Evolutionary conservation across 2,113 vertebrate species (phyloP).

Genomic region (Microcebus tavaratra): DNA sequence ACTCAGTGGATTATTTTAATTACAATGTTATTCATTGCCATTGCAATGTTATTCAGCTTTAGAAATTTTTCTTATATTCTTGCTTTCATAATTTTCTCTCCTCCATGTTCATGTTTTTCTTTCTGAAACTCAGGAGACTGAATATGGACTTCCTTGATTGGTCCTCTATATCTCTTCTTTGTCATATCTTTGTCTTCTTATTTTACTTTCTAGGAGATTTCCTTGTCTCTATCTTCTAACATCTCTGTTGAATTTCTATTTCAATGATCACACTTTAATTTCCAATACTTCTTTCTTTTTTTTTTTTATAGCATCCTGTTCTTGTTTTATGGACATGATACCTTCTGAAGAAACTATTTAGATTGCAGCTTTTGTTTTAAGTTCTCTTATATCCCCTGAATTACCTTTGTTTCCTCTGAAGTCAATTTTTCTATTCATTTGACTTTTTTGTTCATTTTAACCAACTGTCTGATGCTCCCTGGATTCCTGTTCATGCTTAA

Average conservation of each 20-base stretch:
- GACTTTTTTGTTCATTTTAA: slow-evolving; percentile 6
- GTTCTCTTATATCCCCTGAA: not conserved
- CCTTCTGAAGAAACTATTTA: not conserved
- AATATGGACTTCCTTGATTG: not conserved
- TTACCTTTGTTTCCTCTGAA: slow-evolving; percentile 19
- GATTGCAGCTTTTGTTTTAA: not conserved
- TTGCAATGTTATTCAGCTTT: not conserved
- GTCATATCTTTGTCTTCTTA: not conserved
- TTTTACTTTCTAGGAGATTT: not conserved
- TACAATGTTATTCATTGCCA: not conserved
- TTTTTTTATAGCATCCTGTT: not conserved
- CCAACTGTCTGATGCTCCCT: not conserved
- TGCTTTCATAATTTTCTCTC: not conserved
- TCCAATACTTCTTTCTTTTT: not conserved
- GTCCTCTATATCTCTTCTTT: not conserved
- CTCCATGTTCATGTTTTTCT: not conserved
- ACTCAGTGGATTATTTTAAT: not conserved
- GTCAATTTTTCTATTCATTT: slow-evolving; percentile 5
- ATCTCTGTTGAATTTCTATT: slow-evolving; percentile 10
- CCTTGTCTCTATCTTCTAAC: not conserved
- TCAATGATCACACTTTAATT: not conserved
- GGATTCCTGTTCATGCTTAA: not conserved
- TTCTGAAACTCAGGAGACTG: not conserved
- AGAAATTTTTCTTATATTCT: not conserved
- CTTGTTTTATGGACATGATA: not conserved